A percentile compares a stretch with the other conserved stretches of the same genome.
These are phyloP conservation scores for Geotrypetes seraphini DNA, from an alignment of 2,797 vertebrate genomes.

Conservation along the genomic window DNA sequence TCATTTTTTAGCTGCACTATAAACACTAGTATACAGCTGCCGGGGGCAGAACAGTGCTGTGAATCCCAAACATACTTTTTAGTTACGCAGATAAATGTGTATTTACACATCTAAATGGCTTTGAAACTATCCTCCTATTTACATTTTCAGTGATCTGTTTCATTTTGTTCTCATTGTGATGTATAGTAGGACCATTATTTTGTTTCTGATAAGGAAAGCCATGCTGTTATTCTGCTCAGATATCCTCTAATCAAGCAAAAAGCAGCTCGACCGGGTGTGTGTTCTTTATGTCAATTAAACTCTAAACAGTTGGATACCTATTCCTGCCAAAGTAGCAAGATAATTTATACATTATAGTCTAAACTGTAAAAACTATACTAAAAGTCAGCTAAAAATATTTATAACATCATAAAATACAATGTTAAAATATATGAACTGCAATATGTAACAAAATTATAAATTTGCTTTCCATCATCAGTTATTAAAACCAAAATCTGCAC, in stretches of 20 bases:
- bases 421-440: slow-evolving; percentile 73
- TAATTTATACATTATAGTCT: slow-evolving; percentile 71
- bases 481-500: slow-evolving; percentile 64
- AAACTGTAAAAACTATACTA: slow-evolving; percentile 66
- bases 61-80: too few species aligned
- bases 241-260: slow-evolving; percentile 41
- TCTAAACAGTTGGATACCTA: slow-evolving; percentile 64
- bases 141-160: too few species aligned
- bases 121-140: too few species aligned
- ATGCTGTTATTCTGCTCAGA: too few species aligned
- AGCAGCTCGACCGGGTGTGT: slow-evolving; percentile 49
- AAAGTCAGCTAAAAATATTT: slow-evolving; percentile 75
- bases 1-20: too few species aligned
- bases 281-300: slow-evolving; percentile 69
- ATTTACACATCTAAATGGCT: too few species aligned
- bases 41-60: too few species aligned
- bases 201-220: too few species aligned
- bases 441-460: slow-evolving; percentile 68
- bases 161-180: too few species aligned
- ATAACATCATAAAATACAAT: slow-evolving; percentile 67
- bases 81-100: too few species aligned
- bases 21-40: too few species aligned
- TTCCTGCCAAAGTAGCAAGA: slow-evolving; percentile 63
- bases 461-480: slow-evolving; percentile 72
- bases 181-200: slow-evolving; percentile 24